Percentiles rank a stretch among this genome's conserved stretches.
These are phyloP conservation scores for Sebastes fasciatus DNA, from an alignment of 2,113 vertebrate species.

Conservation along the genomic window DNA sequence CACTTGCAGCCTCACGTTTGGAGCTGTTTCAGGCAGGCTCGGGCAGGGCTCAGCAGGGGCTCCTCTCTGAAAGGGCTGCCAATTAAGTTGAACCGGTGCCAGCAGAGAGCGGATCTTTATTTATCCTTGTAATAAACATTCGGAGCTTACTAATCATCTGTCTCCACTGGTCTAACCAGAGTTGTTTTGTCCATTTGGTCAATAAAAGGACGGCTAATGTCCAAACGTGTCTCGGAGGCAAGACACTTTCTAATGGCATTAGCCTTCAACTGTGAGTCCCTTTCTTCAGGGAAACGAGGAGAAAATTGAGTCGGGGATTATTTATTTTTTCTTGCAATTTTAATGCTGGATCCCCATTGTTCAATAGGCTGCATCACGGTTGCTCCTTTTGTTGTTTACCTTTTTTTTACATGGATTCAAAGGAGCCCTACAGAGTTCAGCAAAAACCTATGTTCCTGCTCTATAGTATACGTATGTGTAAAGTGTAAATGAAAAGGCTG, in stretches of 20 bases:
- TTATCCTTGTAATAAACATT: conserved; percentile 79
- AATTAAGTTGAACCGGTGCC: conserved; percentile 79
- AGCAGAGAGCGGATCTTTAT: conserved; percentile 78
- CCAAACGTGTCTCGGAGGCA: conserved; percentile 45
- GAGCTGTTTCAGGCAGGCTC: conserved; percentile 72
- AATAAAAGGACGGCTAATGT: conserved; percentile 57
- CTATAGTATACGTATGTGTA: neutral
- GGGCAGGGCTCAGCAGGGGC: conserved; percentile 70
- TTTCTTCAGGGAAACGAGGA: conserved; percentile 28
- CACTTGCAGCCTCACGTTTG: conserved; percentile 69
- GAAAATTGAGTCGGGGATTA: conserved; percentile 14
- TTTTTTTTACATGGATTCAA: conserved; percentile 14
- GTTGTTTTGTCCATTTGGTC: conserved; percentile 70
- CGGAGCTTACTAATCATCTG: conserved; percentile 71
- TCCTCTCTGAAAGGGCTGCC: conserved; percentile 76
- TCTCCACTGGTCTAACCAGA: conserved; percentile 58
- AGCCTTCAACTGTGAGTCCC: conserved; percentile 14
- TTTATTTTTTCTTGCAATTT: conserved; percentile 19
- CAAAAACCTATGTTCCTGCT: neutral
- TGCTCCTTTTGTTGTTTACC: conserved; percentile 14
- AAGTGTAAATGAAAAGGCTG: neutral
- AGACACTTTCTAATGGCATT: conserved; percentile 27
- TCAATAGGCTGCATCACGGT: neutral
- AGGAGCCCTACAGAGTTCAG: neutral
- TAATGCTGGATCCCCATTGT: conserved; percentile 12